These are phyloP conservation scores for Plagodis pulveraria DNA, from an alignment of 2,888 invertebrate species.

Conservation along the genomic window DNA sequence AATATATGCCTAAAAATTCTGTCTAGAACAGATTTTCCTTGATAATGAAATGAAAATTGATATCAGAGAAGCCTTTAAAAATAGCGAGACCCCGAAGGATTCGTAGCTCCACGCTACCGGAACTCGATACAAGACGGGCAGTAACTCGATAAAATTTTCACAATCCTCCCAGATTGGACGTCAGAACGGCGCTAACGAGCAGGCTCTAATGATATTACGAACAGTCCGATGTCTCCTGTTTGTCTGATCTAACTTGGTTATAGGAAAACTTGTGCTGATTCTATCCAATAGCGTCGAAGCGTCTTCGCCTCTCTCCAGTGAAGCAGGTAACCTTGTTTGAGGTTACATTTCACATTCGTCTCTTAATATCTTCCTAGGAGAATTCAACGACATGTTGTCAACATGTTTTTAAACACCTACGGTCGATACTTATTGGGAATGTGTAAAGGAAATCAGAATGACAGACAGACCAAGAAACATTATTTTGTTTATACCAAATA, in stretches of 20 bases:
- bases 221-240: conserved; percentile 53
- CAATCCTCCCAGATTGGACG: conserved; percentile 46
- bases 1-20: too few species aligned
- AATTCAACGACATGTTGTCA: conserved; percentile 2
- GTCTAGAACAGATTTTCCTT: conserved; percentile 1
- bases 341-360: conserved; percentile 18
- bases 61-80: conserved; percentile 23
- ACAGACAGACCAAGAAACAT: too few species aligned
- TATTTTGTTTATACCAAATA: too few species aligned
- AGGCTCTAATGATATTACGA: conserved; percentile 55
- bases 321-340: conserved; percentile 35
- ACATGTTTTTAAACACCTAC: too few species aligned
- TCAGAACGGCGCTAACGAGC: conserved; percentile 52
- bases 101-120: conserved; percentile 7
- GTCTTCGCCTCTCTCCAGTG: conserved; percentile 19
- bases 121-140: conserved; percentile 29
- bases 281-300: conserved; percentile 40
- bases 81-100: conserved; percentile 10
- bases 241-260: conserved; percentile 65
- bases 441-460: too few species aligned
- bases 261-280: conserved; percentile 42
- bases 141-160: conserved; percentile 45
- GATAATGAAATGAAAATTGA: conserved; percentile 19
- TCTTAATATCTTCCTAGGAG: conserved; percentile 3
- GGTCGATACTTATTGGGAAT: too few species aligned